Conservation (phyloP, 1,140 invertebrate species). For the Dysdera silvatica region DNA sequence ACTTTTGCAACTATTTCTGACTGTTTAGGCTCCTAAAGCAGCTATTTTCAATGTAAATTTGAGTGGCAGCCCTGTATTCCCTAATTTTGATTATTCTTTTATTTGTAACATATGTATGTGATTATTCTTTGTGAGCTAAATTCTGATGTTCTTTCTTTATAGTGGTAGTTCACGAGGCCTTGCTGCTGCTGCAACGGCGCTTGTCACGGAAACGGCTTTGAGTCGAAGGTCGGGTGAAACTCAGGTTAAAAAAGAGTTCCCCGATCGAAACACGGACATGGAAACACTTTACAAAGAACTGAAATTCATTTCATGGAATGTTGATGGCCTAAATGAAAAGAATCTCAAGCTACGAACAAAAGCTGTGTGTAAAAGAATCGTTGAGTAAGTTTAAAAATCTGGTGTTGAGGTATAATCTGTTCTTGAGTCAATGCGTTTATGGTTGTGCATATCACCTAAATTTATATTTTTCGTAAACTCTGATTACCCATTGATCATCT, state of each 20-base stretch:
- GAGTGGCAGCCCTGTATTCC: too few species aligned
- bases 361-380: conserved; percentile 49
- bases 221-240: not conserved
- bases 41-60: too few species aligned
- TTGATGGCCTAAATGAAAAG: conserved; percentile 54
- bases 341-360: conserved; percentile 50
- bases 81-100: too few species aligned
- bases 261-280: not conserved
- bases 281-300: conserved; percentile 33
- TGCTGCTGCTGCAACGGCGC: conserved; percentile 24
- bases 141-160: not conserved
- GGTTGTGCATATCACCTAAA: too few species aligned
- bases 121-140: not conserved
- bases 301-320: conserved; percentile 53
- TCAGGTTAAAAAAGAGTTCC: not conserved
- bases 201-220: conserved; percentile 16
- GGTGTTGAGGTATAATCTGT: too few species aligned
- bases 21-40: too few species aligned
- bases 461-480: too few species aligned
- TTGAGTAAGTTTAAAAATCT: conserved; percentile 42
- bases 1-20: not conserved
- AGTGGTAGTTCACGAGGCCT: conserved; percentile 14
- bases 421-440: too few species aligned
- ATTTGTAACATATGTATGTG: not conserved
- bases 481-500: too few species aligned